phyloP scores from a whole-genome alignment of 2,797 vertebrate species.

The Cyclopterus lumpus region DNA sequence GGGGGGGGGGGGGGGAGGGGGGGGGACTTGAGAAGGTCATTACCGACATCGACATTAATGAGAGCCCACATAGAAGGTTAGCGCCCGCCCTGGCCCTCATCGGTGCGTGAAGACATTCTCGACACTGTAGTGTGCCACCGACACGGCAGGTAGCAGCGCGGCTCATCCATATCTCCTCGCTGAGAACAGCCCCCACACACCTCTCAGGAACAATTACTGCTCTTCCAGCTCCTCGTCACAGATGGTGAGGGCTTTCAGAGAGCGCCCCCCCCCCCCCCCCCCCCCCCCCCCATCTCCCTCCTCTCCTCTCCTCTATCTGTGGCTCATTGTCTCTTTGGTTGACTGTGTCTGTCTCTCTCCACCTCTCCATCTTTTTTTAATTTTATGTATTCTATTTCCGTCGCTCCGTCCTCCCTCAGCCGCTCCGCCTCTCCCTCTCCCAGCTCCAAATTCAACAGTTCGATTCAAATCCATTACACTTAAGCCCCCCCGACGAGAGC shows the following conservation, averaged over 20 bases:
- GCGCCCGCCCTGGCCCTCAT: constrained; percentile 36
- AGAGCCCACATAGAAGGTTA: constrained; percentile 41
- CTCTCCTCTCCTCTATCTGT: constrained; percentile 35
- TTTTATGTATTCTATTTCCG: constrained; percentile 61
- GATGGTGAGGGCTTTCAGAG: constrained; percentile 65
- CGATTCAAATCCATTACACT: constrained; percentile 80
- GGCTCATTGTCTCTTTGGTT: constrained; percentile 57
- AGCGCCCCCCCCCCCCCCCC: background rate
- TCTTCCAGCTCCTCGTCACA: constrained; percentile 71
- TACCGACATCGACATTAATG: constrained; percentile 61
- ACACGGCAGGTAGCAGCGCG: constrained; percentile 44
- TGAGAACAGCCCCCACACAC: constrained; percentile 53
- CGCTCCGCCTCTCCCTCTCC: constrained; percentile 25
- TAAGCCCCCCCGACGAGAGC: constrained; percentile 62
- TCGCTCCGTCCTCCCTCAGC: constrained; percentile 38
- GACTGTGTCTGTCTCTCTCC: constrained; percentile 47
- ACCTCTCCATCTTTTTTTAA: constrained; percentile 47
- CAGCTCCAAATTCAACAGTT: constrained; percentile 72
- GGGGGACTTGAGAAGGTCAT: constrained; percentile 52
- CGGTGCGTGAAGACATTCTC: constrained; percentile 37
- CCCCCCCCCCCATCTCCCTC: background rate
- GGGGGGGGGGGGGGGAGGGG: background rate
- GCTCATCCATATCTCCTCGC: constrained; percentile 45
- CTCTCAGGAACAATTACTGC: constrained; percentile 71
- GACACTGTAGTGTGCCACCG: constrained; percentile 35